Percentiles rank a stretch among this genome's conserved stretches.
Evolutionary conservation across 2,888 invertebrate genomes (phyloP).

Genomic region (Netelia melanura): DNA sequence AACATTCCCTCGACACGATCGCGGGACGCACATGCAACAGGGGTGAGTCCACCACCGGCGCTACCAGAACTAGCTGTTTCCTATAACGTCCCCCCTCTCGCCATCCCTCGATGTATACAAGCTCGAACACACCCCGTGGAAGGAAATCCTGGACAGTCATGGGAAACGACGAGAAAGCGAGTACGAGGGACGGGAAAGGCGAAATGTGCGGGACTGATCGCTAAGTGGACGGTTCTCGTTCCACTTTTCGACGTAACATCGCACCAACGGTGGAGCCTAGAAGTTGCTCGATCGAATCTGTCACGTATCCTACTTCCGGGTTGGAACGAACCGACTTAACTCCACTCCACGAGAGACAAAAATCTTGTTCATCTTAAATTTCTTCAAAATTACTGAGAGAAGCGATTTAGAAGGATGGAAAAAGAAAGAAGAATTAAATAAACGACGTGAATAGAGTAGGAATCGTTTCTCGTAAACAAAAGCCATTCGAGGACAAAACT

Average conservation of each 20-base stretch:
- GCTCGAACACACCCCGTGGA: slow-evolving; percentile 19
- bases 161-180: slow-evolving; percentile 60
- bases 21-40: slow-evolving; percentile 52
- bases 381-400: too few species aligned
- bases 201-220: slow-evolving; percentile 35
- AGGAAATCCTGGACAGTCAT: slow-evolving; percentile 60
- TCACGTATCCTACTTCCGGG: slow-evolving; percentile 71
- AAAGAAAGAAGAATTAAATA: not conserved
- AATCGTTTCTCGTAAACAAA: too few species aligned
- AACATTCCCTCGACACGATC: slow-evolving; percentile 27
- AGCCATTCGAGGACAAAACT: too few species aligned
- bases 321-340: slow-evolving; percentile 51
- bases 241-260: slow-evolving; percentile 13
- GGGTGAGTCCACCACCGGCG: slow-evolving; percentile 12
- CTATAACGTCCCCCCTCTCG: slow-evolving; percentile 23
- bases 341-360: slow-evolving; percentile 40
- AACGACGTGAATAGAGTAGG: not conserved
- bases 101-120: not conserved
- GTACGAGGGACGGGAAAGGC: not conserved
- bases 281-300: slow-evolving; percentile 64
- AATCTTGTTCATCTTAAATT: too few species aligned
- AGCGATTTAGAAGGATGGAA: not conserved
- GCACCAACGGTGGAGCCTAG: too few species aligned
- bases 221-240: slow-evolving; percentile 51
- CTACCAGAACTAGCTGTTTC: slow-evolving; percentile 31